Evolutionary conservation across 2,888 invertebrate genomes (phyloP).

Genomic region (Syrista parreyssii): DNA sequence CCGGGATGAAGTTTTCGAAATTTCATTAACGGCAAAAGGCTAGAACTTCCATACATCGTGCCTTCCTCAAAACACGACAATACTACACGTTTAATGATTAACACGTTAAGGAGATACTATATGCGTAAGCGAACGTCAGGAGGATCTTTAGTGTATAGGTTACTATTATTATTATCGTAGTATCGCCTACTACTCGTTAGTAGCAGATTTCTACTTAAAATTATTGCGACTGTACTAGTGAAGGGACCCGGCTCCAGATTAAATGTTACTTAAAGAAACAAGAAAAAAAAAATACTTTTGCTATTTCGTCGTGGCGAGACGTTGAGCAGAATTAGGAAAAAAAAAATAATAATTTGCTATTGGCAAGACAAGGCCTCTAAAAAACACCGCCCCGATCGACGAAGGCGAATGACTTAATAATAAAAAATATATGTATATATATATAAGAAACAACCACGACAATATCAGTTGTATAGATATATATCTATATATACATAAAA

Average conservation of each 20-base stretch:
- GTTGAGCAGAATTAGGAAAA: background rate
- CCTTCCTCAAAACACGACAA: conserved; percentile 54
- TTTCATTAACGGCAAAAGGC: conserved; percentile 35
- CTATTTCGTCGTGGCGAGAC: background rate
- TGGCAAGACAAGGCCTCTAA: background rate
- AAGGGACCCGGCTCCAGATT: background rate
- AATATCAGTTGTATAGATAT: conserved; percentile 29
- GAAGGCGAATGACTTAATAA: conserved; percentile 20
- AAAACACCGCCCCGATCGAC: background rate
- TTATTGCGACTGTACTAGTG: background rate
- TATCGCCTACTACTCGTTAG: background rate
- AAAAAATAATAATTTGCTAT: background rate
- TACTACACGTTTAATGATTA: conserved; percentile 35
- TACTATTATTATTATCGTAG: background rate
- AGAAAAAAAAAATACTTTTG: background rate
- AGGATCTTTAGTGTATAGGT: background rate
- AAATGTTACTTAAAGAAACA: background rate
- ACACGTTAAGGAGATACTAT: background rate
- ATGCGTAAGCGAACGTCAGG: background rate
- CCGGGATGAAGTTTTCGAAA: background rate
- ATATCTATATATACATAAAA: conserved; percentile 26
- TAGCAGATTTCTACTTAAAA: background rate
- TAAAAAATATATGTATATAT: conserved; percentile 8
- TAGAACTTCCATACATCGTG: conserved; percentile 60
- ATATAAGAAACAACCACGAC: conserved; percentile 21